These are phyloP conservation scores for Phoxinus phoxinus DNA, from an alignment of 2,113 vertebrate species.

Conservation along the genomic window DNA sequence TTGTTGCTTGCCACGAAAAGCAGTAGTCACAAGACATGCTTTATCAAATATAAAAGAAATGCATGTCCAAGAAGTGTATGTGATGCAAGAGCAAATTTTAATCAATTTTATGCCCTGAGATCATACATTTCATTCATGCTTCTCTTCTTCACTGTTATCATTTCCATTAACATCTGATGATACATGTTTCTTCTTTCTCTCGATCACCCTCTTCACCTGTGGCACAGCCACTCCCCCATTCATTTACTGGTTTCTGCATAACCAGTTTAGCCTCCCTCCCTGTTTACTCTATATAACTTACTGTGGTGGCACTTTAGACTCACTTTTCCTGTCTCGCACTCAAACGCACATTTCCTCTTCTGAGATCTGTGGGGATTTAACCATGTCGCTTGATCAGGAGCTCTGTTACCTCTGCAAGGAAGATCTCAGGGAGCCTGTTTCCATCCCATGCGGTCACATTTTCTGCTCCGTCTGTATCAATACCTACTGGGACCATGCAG, in stretches of 20 bases:
- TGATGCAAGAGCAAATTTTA: slow-evolving; percentile 2
- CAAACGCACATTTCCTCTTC: slow-evolving; percentile 12
- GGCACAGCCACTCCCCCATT: slow-evolving; percentile 68
- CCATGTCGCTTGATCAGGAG: slow-evolving; percentile 76
- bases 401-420: slow-evolving; percentile 80
- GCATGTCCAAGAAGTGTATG: neutral
- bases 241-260: slow-evolving; percentile 80
- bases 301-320: slow-evolving; percentile 56
- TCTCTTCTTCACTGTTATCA: slow-evolving; percentile 41
- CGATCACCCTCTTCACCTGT: slow-evolving; percentile 55
- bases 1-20: slow-evolving; percentile 6
- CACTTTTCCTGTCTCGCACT: slow-evolving; percentile 67
- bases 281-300: slow-evolving; percentile 77
- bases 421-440: slow-evolving; percentile 75
- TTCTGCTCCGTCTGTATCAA: slow-evolving; percentile 79
- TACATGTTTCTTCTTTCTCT: slow-evolving; percentile 31
- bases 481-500: slow-evolving; percentile 82
- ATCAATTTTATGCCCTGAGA: slow-evolving; percentile 42
- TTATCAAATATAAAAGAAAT: neutral
- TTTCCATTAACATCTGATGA: slow-evolving; percentile 51
- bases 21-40: neutral
- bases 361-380: neutral
- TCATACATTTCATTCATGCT: slow-evolving; percentile 67
- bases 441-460: slow-evolving; percentile 78
- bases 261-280: slow-evolving; percentile 79